Percentiles rank a stretch among this genome's conserved stretches.
These are phyloP conservation scores for Drosophila tripunctata DNA, from an alignment of 2,888 invertebrate genomes.

Conservation along the genomic window DNA sequence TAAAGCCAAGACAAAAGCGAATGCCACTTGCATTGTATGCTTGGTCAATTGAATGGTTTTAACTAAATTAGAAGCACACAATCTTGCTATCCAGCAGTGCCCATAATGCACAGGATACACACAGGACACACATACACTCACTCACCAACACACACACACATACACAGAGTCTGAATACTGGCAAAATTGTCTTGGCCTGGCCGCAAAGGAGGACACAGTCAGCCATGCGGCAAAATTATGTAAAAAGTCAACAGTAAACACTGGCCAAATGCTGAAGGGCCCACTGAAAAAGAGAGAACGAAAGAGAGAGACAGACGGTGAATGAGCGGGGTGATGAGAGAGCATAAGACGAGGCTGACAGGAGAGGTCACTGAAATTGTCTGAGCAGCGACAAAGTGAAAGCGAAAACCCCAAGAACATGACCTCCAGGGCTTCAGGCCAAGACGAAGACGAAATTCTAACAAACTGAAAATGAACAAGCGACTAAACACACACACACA, in stretches of 20 bases:
- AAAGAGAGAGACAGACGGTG: background rate
- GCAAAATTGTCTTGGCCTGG: constrained; percentile 29
- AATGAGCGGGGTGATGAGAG: background rate
- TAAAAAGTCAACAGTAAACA: constrained; percentile 68
- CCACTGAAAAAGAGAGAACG: background rate
- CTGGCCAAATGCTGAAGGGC: constrained; percentile 26
- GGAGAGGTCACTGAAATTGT: constrained; percentile 58
- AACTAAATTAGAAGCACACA: constrained; percentile 69
- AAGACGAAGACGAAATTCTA: constrained; percentile 38
- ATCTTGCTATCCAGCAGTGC: constrained; percentile 37
- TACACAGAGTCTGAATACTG: constrained; percentile 3
- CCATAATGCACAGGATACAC: constrained; percentile 47
- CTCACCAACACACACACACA: background rate
- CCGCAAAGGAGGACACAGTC: constrained; percentile 57
- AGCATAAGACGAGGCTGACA: constrained; percentile 1
- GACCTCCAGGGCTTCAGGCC: constrained; percentile 62
- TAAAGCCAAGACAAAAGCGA: constrained; percentile 19
- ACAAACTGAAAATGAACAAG: constrained; percentile 68
- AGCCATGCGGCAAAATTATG: constrained; percentile 74
- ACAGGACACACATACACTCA: constrained; percentile 22
- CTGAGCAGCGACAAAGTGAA: constrained; percentile 62
- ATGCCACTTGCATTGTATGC: constrained; percentile 29
- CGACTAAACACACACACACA: constrained; percentile 23
- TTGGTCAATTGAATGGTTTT: constrained; percentile 61
- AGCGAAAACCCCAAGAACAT: constrained; percentile 54